Evolutionary conservation across 2,113 vertebrate species (phyloP).

Genomic region (Montifringilla adamsi): DNA sequence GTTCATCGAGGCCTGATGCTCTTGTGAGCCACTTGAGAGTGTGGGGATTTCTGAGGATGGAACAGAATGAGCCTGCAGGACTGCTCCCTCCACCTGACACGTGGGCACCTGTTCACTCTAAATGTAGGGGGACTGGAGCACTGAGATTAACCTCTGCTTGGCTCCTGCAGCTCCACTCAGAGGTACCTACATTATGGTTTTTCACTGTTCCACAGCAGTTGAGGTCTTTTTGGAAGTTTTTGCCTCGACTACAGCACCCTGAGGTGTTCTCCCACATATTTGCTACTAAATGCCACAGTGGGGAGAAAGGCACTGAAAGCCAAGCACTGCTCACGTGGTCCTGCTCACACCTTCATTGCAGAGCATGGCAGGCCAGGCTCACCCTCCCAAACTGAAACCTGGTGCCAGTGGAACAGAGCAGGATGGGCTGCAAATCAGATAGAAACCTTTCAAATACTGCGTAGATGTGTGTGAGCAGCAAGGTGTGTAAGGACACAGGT

Average conservation of each 20-base stretch:
- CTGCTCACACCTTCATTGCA: background rate
- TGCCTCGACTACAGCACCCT: background rate
- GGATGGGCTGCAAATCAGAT: background rate
- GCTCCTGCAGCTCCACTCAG: background rate
- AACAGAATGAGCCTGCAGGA: background rate
- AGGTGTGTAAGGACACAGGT: background rate
- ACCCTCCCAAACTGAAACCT: background rate
- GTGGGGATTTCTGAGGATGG: background rate
- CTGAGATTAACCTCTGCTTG: background rate
- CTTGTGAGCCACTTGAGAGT: background rate
- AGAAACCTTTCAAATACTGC: background rate
- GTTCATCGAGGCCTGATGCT: background rate
- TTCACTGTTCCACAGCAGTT: background rate
- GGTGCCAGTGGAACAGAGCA: background rate
- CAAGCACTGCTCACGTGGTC: background rate
- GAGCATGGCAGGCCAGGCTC: background rate
- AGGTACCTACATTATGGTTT: background rate
- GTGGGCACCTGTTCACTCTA: background rate
- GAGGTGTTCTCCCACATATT: background rate
- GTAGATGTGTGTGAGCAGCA: background rate
- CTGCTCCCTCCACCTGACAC: background rate
- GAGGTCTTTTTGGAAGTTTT: background rate
- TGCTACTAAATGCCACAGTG: background rate
- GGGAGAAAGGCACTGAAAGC: background rate
- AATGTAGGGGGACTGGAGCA: background rate